phyloP scores from a whole-genome alignment of 2,797 vertebrate genomes.

The Poeciliopsis gracilis region DNA sequence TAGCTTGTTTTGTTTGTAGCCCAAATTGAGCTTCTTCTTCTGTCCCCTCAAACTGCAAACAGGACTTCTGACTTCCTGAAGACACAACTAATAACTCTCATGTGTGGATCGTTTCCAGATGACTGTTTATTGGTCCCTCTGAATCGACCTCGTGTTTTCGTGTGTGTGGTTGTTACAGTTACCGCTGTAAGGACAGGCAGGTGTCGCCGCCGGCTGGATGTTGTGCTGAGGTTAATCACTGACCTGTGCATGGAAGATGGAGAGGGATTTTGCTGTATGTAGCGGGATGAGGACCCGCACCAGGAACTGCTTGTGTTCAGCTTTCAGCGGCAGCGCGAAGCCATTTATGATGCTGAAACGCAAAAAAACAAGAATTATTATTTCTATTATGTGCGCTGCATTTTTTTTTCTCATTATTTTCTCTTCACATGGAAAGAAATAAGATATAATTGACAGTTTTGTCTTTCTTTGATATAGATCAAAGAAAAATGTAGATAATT shows the following conservation, averaged over 20 bases:
- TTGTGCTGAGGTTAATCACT: conserved; percentile 40
- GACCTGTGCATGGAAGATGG: conserved; percentile 94
- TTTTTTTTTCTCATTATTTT: background rate
- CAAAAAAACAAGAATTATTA: background rate
- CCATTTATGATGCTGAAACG: conserved; percentile 87
- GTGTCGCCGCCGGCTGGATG: background rate
- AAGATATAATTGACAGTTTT: background rate
- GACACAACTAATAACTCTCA: no score
- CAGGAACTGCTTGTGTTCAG: conserved; percentile 93
- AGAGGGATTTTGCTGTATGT: conserved; percentile 92
- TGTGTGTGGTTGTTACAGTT: background rate
- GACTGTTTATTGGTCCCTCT: background rate
- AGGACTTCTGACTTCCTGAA: no score
- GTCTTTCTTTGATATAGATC: background rate
- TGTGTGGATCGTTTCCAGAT: background rate
- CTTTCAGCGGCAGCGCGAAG: conserved; percentile 91
- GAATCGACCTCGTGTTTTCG: background rate
- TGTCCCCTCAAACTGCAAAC: background rate
- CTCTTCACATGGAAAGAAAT: no score
- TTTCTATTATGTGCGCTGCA: background rate
- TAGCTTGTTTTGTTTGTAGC: background rate
- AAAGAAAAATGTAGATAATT: background rate
- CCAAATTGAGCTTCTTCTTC: background rate
- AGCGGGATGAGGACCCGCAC: conserved; percentile 92
- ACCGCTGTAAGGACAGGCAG: background rate